Evolutionary conservation across 2,888 invertebrate genomes (phyloP).

Genomic region (Euplexia lucipara): DNA sequence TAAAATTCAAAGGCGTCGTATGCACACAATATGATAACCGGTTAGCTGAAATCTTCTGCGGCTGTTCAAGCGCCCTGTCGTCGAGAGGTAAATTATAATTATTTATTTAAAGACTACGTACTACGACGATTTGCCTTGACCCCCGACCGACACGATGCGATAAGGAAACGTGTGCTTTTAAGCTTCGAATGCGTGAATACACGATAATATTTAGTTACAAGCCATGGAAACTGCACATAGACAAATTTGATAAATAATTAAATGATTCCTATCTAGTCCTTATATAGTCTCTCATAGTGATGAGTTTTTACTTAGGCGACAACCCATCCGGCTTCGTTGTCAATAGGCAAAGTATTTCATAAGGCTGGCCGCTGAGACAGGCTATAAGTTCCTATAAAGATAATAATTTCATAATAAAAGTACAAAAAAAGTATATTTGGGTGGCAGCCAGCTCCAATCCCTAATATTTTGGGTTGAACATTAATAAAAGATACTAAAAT

Average conservation of each 20-base stretch:
- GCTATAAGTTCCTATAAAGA: neutral
- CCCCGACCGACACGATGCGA: conserved; percentile 46
- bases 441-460: conserved; percentile 11
- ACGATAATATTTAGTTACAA: conserved; percentile 16
- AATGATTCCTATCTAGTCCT: too few species aligned
- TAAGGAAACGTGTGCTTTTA: conserved; percentile 27
- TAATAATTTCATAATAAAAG: neutral
- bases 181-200: conserved; percentile 17
- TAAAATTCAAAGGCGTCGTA: conserved; percentile 54
- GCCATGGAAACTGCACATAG: neutral
- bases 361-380: neutral
- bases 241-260: neutral
- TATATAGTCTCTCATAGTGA: too few species aligned
- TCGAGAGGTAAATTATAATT: conserved; percentile 20
- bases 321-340: too few species aligned
- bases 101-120: conserved; percentile 35
- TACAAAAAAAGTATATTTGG: too few species aligned
- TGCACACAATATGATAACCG: conserved; percentile 51
- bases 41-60: conserved; percentile 38
- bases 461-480: neutral
- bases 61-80: conserved; percentile 2
- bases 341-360: neutral
- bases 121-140: conserved; percentile 51
- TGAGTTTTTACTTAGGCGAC: too few species aligned
- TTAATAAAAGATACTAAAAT: neutral